Evolutionary conservation across 2,113 vertebrate species (phyloP).

Genomic region (Verasper variegatus): DNA sequence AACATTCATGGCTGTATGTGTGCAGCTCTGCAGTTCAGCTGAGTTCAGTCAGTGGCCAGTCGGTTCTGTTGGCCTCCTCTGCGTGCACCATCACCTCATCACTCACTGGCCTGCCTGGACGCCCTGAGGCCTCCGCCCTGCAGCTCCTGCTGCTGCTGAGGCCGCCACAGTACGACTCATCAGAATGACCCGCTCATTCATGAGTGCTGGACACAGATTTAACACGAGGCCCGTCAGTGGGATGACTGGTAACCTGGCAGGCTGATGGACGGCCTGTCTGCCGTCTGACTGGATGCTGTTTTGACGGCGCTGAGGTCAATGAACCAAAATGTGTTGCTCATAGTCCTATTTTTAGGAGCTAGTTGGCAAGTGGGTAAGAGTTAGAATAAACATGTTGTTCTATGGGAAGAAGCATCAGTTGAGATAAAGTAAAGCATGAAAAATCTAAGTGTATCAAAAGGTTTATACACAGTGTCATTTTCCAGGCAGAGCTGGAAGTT

Average conservation of each 20-base stretch:
- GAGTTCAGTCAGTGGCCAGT: constrained; percentile 30
- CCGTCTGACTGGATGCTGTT: constrained; percentile 26
- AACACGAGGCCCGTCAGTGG: constrained; percentile 44
- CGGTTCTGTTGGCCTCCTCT: constrained; percentile 32
- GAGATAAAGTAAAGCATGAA: too few relatives aligned
- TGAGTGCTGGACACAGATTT: constrained; percentile 72
- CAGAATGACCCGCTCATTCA: constrained; percentile 48
- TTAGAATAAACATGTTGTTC: not conserved
- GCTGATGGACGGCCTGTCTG: constrained; percentile 53
- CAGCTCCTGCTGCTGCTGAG: not conserved
- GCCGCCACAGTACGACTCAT: constrained; percentile 47
- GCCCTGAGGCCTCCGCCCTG: constrained; percentile 28
- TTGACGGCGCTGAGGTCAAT: constrained; percentile 47
- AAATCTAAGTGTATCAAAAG: too few relatives aligned
- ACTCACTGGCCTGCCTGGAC: constrained; percentile 42
- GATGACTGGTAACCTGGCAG: constrained; percentile 50
- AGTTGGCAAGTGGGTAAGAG: not conserved
- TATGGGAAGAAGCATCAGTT: too few relatives aligned
- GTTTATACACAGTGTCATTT: too few relatives aligned
- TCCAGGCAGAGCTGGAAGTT: not conserved
- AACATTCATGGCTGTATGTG: constrained; percentile 51
- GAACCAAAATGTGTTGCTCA: not conserved
- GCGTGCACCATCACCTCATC: constrained; percentile 73
- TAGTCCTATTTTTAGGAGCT: not conserved
- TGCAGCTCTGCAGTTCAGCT: constrained; percentile 31